Evolutionary conservation across 2,888 invertebrate species (phyloP).

Genomic region (Melanotus villosus): DNA sequence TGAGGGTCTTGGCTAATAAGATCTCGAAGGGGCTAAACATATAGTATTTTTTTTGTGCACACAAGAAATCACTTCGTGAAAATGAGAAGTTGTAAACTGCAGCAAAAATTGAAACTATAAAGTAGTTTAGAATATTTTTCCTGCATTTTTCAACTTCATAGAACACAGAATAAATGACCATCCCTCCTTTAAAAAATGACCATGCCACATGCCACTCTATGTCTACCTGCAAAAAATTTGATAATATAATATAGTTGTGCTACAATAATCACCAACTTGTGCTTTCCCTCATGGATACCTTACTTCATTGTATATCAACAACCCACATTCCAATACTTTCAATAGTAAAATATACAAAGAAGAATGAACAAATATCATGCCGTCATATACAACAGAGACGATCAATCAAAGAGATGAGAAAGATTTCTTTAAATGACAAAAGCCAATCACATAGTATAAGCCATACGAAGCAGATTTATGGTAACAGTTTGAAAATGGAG

Average conservation of each 20-base stretch:
- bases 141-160: too few species aligned
- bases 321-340: not conserved
- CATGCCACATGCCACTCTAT: conserved; percentile 4
- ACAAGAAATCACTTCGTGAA: too few species aligned
- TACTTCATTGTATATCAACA: not conserved
- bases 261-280: not conserved
- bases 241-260: not conserved
- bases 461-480: not conserved
- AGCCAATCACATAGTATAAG: conserved; percentile 6
- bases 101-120: too few species aligned
- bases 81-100: too few species aligned
- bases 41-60: too few species aligned
- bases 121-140: too few species aligned
- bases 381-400: conserved; percentile 5
- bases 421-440: not conserved
- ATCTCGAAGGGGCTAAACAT: too few species aligned
- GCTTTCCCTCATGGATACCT: not conserved
- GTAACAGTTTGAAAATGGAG: not conserved
- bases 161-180: not conserved
- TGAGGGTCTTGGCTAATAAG: too few species aligned
- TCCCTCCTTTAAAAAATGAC: not conserved
- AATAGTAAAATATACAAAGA: not conserved
- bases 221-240: conserved; percentile 1
- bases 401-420: conserved; percentile 10
- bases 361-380: conserved; percentile 19